Percentiles rank a stretch among this genome's conserved stretches.
Conservation (phyloP, 2,113 vertebrate species). For the Lepus timidus region DNA sequence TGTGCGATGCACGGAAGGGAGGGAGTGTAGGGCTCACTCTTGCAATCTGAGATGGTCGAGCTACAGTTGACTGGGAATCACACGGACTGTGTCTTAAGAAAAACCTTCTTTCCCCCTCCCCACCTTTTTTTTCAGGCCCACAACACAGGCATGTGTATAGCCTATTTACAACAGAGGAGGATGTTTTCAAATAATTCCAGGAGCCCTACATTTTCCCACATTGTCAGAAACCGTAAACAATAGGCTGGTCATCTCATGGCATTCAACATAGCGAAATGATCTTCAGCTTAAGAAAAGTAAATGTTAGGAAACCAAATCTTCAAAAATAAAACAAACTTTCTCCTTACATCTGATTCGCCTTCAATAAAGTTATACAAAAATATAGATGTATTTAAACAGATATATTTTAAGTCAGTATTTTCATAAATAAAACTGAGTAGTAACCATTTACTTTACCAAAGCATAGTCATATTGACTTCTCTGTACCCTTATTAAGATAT, state of each 20-base stretch:
- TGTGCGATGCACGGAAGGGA: background rate
- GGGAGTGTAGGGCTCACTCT: background rate
- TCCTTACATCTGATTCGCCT: background rate
- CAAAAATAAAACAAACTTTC: slow-evolving; percentile 28
- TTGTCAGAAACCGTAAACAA: background rate
- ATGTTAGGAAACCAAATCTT: slow-evolving; percentile 30
- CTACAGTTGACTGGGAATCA: background rate
- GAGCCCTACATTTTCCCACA: background rate
- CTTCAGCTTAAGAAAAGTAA: slow-evolving; percentile 2
- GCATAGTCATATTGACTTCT: background rate
- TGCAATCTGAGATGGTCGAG: background rate
- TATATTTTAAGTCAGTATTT: background rate
- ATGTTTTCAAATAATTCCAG: background rate
- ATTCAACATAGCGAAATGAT: background rate
- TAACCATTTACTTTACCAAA: background rate
- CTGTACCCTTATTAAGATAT: background rate
- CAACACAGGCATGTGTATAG: background rate
- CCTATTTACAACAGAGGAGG: background rate
- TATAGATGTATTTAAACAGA: background rate
- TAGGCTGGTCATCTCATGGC: background rate
- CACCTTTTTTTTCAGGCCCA: background rate
- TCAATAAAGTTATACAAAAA: background rate
- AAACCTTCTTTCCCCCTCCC: too few species aligned
- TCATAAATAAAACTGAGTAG: background rate
- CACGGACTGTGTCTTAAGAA: background rate